A percentile compares a stretch with the other conserved stretches of the same genome.
Evolutionary conservation across 2,113 vertebrate species (phyloP).

Genomic region (Chaetops frenatus): DNA sequence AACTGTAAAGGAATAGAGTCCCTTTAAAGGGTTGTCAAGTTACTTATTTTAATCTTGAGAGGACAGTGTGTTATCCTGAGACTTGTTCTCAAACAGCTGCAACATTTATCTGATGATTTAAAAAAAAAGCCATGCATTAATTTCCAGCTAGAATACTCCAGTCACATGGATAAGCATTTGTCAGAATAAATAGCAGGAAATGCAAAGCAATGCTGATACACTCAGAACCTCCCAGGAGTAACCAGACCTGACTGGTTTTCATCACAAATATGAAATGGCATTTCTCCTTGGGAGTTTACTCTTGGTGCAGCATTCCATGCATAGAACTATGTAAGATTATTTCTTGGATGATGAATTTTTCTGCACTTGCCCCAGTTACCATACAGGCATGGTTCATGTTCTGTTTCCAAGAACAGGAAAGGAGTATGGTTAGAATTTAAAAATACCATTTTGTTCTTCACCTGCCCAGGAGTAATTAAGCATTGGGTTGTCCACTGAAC

Average conservation of each 20-base stretch:
- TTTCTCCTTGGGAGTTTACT: not conserved
- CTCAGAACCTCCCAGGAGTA: not conserved
- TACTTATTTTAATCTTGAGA: not conserved
- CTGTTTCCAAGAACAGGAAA: not conserved
- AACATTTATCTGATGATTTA: not conserved
- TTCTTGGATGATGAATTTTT: not conserved
- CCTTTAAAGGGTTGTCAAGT: not conserved
- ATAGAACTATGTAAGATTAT: not conserved
- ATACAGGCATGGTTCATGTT: too few species aligned
- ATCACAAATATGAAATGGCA: rapidly evolving
- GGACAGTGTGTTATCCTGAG: not conserved
- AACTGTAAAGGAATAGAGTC: not conserved
- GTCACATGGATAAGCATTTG: not conserved
- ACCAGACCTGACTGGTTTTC: not conserved
- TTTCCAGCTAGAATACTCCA: not conserved
- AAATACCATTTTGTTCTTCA: not conserved
- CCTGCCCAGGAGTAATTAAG: not conserved
- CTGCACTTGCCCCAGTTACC: not conserved
- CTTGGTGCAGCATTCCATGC: not conserved
- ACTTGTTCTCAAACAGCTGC: not conserved
- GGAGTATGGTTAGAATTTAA: not conserved
- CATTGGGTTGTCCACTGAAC: not conserved
- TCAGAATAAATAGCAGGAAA: not conserved
- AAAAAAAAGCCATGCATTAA: rapidly evolving
- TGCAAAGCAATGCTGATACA: rapidly evolving